A percentile compares a stretch with the other conserved stretches of the same genome.
Conservation (phyloP, 2,888 invertebrate genomes). For the Apocheima hispidaria region DNA sequence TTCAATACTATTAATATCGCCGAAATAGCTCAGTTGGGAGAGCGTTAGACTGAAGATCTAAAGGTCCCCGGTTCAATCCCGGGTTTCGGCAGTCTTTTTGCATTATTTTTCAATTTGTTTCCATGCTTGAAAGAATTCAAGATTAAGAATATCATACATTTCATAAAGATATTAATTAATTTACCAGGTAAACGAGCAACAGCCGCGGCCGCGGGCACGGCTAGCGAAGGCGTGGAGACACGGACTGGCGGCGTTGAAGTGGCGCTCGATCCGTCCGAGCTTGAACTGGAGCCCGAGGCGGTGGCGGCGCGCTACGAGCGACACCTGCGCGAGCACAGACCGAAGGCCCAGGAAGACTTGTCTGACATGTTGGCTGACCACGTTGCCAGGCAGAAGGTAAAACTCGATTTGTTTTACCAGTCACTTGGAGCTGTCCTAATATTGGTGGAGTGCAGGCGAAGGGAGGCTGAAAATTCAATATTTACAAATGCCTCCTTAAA, state of each 20-base stretch:
- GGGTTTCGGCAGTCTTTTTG: slow-evolving; percentile 37
- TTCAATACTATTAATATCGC: background rate
- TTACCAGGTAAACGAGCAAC: slow-evolving; percentile 61
- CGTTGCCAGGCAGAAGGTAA: slow-evolving; percentile 97
- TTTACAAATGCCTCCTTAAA: too few species aligned
- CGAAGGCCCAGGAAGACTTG: slow-evolving; percentile 94
- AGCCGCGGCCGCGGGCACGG: slow-evolving; percentile 52
- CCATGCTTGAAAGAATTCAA: background rate
- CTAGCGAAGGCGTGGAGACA: slow-evolving; percentile 47
- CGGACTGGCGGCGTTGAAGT: slow-evolving; percentile 93
- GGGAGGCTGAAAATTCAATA: too few species aligned
- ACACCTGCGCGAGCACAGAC: slow-evolving; percentile 96
- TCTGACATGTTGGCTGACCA: slow-evolving; percentile 99
- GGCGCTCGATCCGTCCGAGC: slow-evolving; percentile 98
- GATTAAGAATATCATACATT: background rate
- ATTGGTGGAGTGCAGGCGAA: too few species aligned
- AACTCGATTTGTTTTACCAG: background rate
- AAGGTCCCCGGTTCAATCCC: slow-evolving; percentile 41
- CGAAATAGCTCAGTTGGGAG: slow-evolving; percentile 43
- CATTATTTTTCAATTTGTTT: background rate
- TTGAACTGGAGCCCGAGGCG: slow-evolving; percentile 97
- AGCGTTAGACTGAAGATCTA: slow-evolving; percentile 43
- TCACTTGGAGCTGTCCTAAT: background rate
- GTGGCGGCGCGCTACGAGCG: slow-evolving; percentile 98
- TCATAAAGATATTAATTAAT: too few species aligned